Percentiles rank a stretch among this genome's conserved stretches.
phyloP scores from a whole-genome alignment of 2,888 invertebrate species.

The Drosophila maculinotata region DNA sequence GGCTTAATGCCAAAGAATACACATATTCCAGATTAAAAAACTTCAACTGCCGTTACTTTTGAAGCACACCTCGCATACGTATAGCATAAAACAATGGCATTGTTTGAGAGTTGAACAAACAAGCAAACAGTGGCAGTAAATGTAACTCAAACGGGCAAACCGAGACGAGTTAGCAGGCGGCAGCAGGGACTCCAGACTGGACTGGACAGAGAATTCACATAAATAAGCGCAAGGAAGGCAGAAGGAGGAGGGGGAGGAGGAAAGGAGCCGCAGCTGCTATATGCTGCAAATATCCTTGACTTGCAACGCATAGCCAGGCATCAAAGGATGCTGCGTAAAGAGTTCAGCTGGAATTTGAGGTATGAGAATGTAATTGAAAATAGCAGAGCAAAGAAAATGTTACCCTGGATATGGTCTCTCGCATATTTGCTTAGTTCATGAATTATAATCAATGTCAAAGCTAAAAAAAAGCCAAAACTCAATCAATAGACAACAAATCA shows the following conservation, averaged over 20 bases:
- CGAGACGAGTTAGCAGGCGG: conserved; percentile 1
- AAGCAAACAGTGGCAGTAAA: conserved; percentile 31
- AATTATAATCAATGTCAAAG: conserved; percentile 14
- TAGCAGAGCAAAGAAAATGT: conserved; percentile 24
- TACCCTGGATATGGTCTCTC: neutral
- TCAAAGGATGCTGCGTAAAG: conserved; percentile 33
- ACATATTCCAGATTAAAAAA: too few relatives aligned
- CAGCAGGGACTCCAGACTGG: neutral
- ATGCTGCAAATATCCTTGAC: conserved; percentile 59
- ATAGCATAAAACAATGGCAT: conserved; percentile 25
- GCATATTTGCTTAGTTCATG: conserved; percentile 9
- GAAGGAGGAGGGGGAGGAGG: conserved; percentile 29
- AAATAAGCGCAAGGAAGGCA: conserved; percentile 63
- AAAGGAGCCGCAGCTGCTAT: conserved; percentile 20
- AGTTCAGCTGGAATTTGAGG: conserved; percentile 51
- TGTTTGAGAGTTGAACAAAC: conserved; percentile 57
- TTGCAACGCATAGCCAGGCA: conserved; percentile 28
- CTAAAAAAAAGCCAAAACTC: conserved; percentile 12
- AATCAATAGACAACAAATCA: conserved; percentile 43
- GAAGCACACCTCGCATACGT: conserved; percentile 24
- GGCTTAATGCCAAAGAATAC: too few relatives aligned
- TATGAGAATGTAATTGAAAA: conserved; percentile 51
- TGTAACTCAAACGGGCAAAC: conserved; percentile 30
- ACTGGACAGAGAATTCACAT: conserved; percentile 53
- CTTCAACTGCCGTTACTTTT: neutral